Evolutionary conservation across 1,140 invertebrate species (phyloP).

Genomic region (Caenorhabditis inopinata): DNA sequence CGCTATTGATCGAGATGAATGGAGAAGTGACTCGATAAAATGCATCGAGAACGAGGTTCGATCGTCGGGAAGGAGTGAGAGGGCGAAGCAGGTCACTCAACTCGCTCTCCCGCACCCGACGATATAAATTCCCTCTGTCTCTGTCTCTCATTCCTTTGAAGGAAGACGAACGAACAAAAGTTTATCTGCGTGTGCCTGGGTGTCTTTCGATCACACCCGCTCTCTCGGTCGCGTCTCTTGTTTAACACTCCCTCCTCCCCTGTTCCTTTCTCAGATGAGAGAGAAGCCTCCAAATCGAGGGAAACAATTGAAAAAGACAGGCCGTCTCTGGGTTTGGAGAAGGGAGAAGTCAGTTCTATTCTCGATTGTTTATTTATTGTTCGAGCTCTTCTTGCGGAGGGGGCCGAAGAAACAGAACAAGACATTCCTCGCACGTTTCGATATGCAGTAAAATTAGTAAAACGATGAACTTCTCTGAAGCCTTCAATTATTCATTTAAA

Average conservation of each 20-base stretch:
- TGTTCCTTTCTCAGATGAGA: neutral
- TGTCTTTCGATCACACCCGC: neutral
- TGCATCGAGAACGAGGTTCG: too few relatives aligned
- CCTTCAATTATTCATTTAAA: too few relatives aligned
- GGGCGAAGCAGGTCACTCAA: slow-evolving; percentile 28
- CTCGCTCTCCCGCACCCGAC: neutral
- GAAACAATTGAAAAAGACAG: too few relatives aligned
- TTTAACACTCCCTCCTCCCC: too few relatives aligned
- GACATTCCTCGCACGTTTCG: too few relatives aligned
- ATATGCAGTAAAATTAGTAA: too few relatives aligned
- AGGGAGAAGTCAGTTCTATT: neutral
- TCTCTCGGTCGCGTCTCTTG: too few relatives aligned
- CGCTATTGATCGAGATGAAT: too few relatives aligned
- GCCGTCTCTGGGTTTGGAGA: too few relatives aligned
- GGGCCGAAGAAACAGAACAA: neutral
- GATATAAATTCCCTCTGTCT: neutral
- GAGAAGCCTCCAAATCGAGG: neutral
- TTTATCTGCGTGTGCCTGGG: neutral
- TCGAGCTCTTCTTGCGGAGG: slow-evolving; percentile 17
- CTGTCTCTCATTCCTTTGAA: neutral
- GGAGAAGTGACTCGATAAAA: too few relatives aligned
- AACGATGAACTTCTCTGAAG: too few relatives aligned
- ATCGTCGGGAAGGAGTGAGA: neutral
- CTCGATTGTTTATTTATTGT: slow-evolving; percentile 23
- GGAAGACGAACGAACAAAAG: neutral